These are phyloP conservation scores for Prolemur simus DNA, from an alignment of 2,113 vertebrate species.

Conservation along the genomic window DNA sequence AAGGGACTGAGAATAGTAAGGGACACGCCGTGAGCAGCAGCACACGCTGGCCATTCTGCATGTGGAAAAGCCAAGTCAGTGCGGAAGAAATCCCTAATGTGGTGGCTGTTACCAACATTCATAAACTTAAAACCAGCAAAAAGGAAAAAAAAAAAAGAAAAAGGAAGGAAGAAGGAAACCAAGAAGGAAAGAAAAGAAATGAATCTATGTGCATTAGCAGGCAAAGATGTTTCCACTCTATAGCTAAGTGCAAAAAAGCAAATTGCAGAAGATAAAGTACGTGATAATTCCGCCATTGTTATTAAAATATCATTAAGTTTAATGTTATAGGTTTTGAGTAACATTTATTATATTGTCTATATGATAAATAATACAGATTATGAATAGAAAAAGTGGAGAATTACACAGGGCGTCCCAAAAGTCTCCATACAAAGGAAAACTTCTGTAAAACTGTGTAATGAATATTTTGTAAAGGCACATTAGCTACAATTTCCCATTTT, in stretches of 20 bases:
- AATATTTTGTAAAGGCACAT: too few species aligned
- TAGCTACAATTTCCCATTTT: too few species aligned
- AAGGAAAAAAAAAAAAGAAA: too few species aligned
- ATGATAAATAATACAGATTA: too few species aligned
- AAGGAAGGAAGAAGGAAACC: background rate
- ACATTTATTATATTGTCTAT: background rate
- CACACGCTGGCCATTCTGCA: background rate
- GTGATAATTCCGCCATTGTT: too few species aligned
- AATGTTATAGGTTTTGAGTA: background rate
- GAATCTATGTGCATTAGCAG: background rate
- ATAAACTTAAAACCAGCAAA: background rate
- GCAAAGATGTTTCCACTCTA: background rate
- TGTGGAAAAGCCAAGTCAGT: background rate
- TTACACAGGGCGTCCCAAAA: too few species aligned
- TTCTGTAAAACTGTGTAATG: too few species aligned
- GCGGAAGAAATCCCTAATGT: background rate
- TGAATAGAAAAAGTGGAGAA: background rate
- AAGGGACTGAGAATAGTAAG: background rate
- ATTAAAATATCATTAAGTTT: background rate
- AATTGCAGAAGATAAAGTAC: background rate
- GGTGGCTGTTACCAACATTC: background rate
- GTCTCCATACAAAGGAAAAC: too few species aligned
- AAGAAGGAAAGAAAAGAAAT: background rate
- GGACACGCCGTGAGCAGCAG: accelerated
- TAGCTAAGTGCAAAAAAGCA: background rate